Evolutionary conservation across 2,113 vertebrate genomes (phyloP), one percentile per base, ranked within the genome.

Genomic region (Notarius lentiginosus): DNA sequence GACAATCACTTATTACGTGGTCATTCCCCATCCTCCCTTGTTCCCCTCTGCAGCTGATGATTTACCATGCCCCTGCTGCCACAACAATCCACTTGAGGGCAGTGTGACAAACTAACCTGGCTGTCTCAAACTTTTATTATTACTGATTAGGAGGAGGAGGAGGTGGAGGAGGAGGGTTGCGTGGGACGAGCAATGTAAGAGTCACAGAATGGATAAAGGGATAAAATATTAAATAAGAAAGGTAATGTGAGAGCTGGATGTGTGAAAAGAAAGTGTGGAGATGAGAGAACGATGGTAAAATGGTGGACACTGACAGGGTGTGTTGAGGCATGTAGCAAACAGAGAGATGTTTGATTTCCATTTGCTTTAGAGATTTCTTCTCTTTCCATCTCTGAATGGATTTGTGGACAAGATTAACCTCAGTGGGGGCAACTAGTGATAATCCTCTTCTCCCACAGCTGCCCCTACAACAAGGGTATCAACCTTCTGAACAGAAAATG

Each of bases 401-500:
- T 80, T 80, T 91, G 79, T 91, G 92, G 92, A 93, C 93, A 90
- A 90, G 90, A 93, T 94, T 93, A 94, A 93, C 91, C 89, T 92
- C 91, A 90, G 88, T 91, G 90, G 89, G 90, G 87, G 92, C 88
- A 91, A 90, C 83, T 92, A 91, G 90, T 89, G 90, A 92, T 82
- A 85, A 87, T 90, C 66, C 89, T 84, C 85, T 83, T 92, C 90
- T 93, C 88, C 91, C 82, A 86, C 90, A 91, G 92, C 91, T 89
- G 88, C 90, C 84, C 90, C 89, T 91, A 92, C 92, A 93, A 91
- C 89, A 92, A 91, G 91, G 93, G 91, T 93, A 92, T 90, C 91
- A 90, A 91, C 93, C 92, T 90, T 84, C 70, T 88, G 91, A 93
- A 93, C 91, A 91, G 87, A 93, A 93, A 94, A 94, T 94, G 93